Percentiles rank a stretch among this genome's conserved stretches.
Evolutionary conservation across 2,113 vertebrate genomes (phyloP).

Genomic region (Rhodinocichla rosea): DNA sequence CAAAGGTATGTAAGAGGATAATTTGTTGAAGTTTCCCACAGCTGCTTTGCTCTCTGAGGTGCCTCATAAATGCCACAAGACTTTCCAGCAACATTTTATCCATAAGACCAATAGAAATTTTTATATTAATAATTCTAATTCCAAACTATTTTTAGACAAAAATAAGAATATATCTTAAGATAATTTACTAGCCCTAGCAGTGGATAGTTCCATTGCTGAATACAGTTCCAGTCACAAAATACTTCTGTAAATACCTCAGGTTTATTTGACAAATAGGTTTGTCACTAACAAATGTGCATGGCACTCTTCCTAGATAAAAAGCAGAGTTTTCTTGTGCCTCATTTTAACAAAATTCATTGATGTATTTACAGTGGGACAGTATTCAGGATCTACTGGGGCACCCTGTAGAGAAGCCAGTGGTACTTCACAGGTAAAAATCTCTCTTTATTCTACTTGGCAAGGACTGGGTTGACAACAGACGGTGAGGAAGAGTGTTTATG

Average conservation of each 20-base stretch:
- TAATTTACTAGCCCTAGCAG: background rate
- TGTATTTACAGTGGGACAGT: constrained; percentile 88
- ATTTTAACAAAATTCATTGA: background rate
- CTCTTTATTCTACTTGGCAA: background rate
- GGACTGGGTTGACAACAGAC: background rate
- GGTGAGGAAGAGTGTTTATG: background rate
- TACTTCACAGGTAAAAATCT: constrained; percentile 89
- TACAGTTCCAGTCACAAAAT: background rate
- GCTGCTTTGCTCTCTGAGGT: background rate
- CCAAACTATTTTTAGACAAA: background rate
- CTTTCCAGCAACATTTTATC: background rate
- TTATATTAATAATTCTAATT: background rate
- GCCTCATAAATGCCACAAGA: background rate
- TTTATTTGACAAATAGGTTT: background rate
- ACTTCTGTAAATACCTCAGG: background rate
- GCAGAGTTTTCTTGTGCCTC: background rate
- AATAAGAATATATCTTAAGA: background rate
- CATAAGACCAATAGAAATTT: background rate
- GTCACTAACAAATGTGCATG: background rate
- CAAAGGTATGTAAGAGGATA: background rate
- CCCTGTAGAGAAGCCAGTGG: constrained; percentile 96
- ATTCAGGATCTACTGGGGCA: constrained; percentile 96
- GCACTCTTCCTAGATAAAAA: background rate
- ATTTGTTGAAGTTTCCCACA: background rate
- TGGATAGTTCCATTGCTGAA: background rate